Base-by-base conservation (phyloP, 2,888 invertebrate species). In the Epicampocera succincta region DNA sequence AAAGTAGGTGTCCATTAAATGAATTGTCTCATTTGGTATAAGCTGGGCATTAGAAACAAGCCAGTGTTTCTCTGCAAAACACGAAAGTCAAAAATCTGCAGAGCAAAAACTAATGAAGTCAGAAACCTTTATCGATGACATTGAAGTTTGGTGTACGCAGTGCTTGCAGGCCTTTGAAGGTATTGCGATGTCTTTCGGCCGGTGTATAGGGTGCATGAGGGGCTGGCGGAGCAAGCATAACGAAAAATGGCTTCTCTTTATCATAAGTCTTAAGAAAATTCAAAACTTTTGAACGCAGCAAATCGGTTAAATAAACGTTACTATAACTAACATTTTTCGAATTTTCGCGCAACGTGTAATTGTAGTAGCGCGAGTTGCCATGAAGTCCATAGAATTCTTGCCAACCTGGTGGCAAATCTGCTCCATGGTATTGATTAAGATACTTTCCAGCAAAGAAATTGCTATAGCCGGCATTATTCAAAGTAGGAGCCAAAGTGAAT, bases 391-490 rank as follows among this genome's bases (percentile, higher is more conserved):
- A 93, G 96, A 98, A 98, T 88, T 95, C 93, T 79, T 94, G 93
- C 96, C 98, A 98, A 0, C 98, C 98, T 0, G 92, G 92, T 0
- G 98, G 98, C 1, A 97, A 92, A 83, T 93, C 92, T 12, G 91
- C 88, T 0, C 94, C 92, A 0, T 69, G 25, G 56, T 96, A 97
- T 93, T 95, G 93, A 91, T 98, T 98, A 84, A 98, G 92, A 91
- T 98, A 98, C 92, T 98, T 98, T 61, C 98, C 98, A 85, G 96
- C 97, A 89, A 96, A 98, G 89, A 98, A 97, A 0, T 97, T 98
- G 5, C 91, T 93, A 87, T 98, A 98, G 0, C 93, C 93, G 0
- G 93, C 93, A 1, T 90, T 87, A 0, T 92, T 88, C 40, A 98
- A 90, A 48, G 94, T 88, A 0, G 93, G 92, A 0, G 95, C 95